Evolutionary conservation across 2,888 invertebrate species (phyloP).

Genomic region (Melanchra persicariae): DNA sequence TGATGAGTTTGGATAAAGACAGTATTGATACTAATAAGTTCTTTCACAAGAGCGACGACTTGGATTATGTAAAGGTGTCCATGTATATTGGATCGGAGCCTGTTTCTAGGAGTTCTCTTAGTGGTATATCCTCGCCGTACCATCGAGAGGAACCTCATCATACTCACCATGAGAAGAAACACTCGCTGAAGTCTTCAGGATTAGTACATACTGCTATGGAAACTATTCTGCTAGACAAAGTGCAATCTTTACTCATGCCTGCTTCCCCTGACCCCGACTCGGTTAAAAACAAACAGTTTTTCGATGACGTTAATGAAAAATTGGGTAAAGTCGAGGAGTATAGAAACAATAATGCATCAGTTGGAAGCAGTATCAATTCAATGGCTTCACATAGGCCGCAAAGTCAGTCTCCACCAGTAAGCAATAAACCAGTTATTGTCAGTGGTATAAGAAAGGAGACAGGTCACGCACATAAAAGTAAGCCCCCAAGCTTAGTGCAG

Average conservation of each 20-base stretch:
- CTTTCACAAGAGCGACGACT: constrained; percentile 82
- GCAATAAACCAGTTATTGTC: constrained; percentile 60
- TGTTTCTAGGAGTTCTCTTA: constrained; percentile 82
- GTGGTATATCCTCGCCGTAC: constrained; percentile 76
- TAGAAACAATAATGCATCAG: constrained; percentile 59
- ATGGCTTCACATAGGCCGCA: constrained; percentile 43
- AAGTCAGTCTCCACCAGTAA: constrained; percentile 47
- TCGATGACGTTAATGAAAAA: constrained; percentile 83
- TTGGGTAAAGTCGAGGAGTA: constrained; percentile 81
- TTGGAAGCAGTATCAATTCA: constrained; percentile 56
- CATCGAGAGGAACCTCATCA: constrained; percentile 74
- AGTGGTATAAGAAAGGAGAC: constrained; percentile 50
- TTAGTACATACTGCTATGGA: constrained; percentile 90
- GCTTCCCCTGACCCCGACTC: constrained; percentile 79
- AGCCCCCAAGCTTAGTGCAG: constrained; percentile 71
- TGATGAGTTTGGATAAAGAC: constrained; percentile 83
- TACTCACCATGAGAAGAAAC: constrained; percentile 69
- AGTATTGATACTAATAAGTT: constrained; percentile 73
- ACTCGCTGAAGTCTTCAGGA: constrained; percentile 80
- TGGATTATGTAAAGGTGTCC: constrained; percentile 78
- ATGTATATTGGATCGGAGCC: constrained; percentile 89
- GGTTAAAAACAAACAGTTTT: constrained; percentile 79
- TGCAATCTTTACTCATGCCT: constrained; percentile 84
- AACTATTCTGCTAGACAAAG: constrained; percentile 90
- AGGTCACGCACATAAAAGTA: constrained; percentile 42